phyloP scores from a whole-genome alignment of 2,888 invertebrate genomes.

The Polydrusus tereticollis region DNA sequence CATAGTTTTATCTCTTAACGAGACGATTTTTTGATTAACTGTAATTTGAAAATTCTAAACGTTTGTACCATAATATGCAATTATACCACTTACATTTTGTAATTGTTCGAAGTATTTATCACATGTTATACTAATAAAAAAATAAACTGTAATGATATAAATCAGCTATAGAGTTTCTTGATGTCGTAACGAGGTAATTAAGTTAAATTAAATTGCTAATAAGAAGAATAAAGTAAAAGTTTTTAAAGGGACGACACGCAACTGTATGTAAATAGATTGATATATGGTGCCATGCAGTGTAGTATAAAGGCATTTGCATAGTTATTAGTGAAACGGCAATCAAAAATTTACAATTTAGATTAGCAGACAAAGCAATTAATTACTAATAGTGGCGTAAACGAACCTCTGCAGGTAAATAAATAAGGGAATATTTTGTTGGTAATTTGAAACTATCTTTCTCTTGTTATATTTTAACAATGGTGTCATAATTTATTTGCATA shows the following conservation, averaged over 20 bases:
- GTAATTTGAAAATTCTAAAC: no score
- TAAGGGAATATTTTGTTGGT: not conserved
- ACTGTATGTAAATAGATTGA: conserved; percentile 53
- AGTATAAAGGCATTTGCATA: conserved; percentile 55
- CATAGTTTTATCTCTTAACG: no score
- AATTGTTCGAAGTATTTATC: no score
- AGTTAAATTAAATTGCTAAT: conserved; percentile 42
- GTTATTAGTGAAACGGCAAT: conserved; percentile 56
- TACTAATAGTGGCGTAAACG: conserved; percentile 46
- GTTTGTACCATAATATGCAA: no score
- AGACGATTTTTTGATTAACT: no score
- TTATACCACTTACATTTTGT: no score
- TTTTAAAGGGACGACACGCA: conserved; percentile 49
- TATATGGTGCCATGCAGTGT: conserved; percentile 49
- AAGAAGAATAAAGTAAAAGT: conserved; percentile 42
- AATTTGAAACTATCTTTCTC: not conserved
- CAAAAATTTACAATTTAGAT: conserved; percentile 60
- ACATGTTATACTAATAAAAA: no score
- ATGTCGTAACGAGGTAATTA: conserved; percentile 46
- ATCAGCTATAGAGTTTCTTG: conserved; percentile 25
- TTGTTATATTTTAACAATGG: not conserved
- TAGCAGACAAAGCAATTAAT: conserved; percentile 56
- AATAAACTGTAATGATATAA: conserved; percentile 13
- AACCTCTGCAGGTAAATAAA: conserved; percentile 31
- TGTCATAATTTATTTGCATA: not conserved